Conservation (phyloP, 2,113 vertebrate species). For the Chascanopsetta lugubris region DNA sequence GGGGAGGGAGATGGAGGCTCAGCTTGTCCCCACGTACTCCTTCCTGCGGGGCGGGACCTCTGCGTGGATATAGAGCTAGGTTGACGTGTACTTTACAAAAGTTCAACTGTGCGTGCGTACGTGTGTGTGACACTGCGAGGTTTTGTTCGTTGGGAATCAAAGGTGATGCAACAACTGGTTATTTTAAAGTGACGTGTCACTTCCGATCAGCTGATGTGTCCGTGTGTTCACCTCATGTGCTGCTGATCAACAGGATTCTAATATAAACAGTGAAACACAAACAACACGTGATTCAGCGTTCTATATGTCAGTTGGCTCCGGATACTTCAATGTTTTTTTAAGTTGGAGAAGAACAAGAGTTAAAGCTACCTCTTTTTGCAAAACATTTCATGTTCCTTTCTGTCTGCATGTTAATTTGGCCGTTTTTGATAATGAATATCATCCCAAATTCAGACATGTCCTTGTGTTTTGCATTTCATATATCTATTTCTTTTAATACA, state of each 20-base stretch:
- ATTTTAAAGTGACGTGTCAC: conserved; percentile 34
- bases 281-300: no score
- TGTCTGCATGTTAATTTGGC: no score
- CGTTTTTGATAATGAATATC: no score
- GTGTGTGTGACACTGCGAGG: conserved; percentile 30
- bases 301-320: not conserved
- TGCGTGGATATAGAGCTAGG: conserved; percentile 58
- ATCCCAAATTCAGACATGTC: no score
- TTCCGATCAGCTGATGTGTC: conserved; percentile 4
- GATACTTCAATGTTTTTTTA: not conserved
- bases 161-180: conserved; percentile 19
- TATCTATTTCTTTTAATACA: no score
- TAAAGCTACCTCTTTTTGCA: no score
- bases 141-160: not conserved
- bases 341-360: no score
- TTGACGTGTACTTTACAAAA: conserved; percentile 81
- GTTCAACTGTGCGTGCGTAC: conserved; percentile 26
- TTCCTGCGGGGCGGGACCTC: conserved; percentile 57
- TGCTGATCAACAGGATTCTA: no score
- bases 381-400: no score
- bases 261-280: not conserved
- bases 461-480: no score
- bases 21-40: conserved; percentile 35
- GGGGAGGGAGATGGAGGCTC: conserved; percentile 39
- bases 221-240: no score